phyloP scores from a whole-genome alignment of 2,797 vertebrate species.

The Crocidura indochinensis region DNA sequence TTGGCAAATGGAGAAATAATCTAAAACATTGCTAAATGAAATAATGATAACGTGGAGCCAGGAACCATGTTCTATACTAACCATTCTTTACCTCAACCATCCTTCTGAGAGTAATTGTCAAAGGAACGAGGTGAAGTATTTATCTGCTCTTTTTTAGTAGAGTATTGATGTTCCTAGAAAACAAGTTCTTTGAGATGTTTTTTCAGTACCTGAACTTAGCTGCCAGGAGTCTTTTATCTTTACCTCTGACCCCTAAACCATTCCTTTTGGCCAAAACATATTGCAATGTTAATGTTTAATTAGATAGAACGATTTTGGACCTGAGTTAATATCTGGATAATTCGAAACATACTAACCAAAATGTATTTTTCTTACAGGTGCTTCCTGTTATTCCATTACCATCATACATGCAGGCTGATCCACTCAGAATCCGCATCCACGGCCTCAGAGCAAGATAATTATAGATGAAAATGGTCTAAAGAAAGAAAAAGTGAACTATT shows the following conservation, averaged over 20 bases:
- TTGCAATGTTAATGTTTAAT: not conserved
- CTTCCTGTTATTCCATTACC: conserved; percentile 55
- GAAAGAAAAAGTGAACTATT: conserved; percentile 31
- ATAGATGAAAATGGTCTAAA: conserved; percentile 20
- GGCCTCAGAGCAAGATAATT: conserved; percentile 6
- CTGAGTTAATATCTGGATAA: conserved; percentile 9
- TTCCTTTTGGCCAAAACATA: conserved; percentile 16
- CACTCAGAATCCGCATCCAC: not conserved
- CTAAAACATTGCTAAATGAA: conserved; percentile 68
- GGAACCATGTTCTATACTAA: conserved; percentile 64
- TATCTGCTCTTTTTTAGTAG: not conserved
- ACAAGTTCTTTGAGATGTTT: conserved; percentile 7
- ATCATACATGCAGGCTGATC: conserved; percentile 18
- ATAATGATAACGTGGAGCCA: conserved; percentile 46
- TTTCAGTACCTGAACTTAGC: conserved; percentile 10
- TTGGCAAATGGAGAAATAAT: conserved; percentile 62
- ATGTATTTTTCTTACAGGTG: conserved; percentile 5
- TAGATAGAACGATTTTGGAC: not conserved
- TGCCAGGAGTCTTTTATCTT: not conserved
- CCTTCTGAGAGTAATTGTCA: conserved; percentile 43
- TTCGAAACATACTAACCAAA: conserved; percentile 50
- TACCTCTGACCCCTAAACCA: not conserved
- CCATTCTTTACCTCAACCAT: conserved; percentile 16
- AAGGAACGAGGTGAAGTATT: conserved; percentile 20
- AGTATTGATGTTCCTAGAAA: conserved; percentile 33